Evolutionary conservation across 2,888 invertebrate genomes (phyloP).

Genomic region (Synergus umbraculus): DNA sequence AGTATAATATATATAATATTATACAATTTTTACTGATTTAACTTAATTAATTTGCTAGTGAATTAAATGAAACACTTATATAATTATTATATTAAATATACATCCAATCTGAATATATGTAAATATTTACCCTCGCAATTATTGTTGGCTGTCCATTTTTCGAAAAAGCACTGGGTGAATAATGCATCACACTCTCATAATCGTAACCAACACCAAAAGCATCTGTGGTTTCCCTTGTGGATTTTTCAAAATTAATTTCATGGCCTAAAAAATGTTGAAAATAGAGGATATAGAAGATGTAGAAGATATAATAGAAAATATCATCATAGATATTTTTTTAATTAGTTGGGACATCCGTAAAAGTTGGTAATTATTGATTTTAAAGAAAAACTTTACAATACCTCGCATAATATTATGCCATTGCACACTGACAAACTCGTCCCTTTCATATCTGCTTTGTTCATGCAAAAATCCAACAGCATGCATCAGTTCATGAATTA

Average conservation of each 20-base stretch:
- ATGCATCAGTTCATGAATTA: conserved; percentile 89
- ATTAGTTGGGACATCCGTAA: too few species aligned
- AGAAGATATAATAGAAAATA: too few species aligned
- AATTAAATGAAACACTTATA: too few species aligned
- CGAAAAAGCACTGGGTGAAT: conserved; percentile 83
- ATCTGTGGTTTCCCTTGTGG: conserved; percentile 81
- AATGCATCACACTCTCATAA: conserved; percentile 87
- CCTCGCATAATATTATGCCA: conserved; percentile 85
- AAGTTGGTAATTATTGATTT: too few species aligned
- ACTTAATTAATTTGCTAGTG: too few species aligned
- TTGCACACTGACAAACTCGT: conserved; percentile 82
- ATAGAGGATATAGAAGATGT: too few species aligned
- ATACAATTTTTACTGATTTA: too few species aligned
- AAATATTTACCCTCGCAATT: conserved; percentile 81
- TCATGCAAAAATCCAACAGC: conserved; percentile 90
- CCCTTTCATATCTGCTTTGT: conserved; percentile 88
- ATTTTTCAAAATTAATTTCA: conserved; percentile 84
- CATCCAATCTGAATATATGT: too few species aligned
- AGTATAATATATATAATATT: neutral
- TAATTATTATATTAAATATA: too few species aligned
- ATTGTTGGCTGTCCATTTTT: conserved; percentile 85
- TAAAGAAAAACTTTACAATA: conserved; percentile 59
- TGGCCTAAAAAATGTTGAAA: conserved; percentile 73
- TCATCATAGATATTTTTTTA: too few species aligned
- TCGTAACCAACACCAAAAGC: conserved; percentile 85